Conservation (phyloP, 2,888 invertebrate genomes). For the Eutolmus rufibarbis region DNA sequence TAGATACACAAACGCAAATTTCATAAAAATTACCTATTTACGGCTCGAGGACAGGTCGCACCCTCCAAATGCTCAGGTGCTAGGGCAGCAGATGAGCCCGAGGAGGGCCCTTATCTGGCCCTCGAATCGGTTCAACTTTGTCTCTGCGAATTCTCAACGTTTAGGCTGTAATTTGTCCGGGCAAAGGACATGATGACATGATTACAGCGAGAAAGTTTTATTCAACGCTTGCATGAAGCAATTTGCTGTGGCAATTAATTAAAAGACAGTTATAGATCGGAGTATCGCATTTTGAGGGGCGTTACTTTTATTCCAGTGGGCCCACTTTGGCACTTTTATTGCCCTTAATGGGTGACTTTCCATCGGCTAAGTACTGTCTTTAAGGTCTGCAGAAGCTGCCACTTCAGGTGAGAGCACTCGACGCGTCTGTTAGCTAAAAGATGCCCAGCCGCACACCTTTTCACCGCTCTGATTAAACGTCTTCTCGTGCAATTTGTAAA, state of each 20-base stretch:
- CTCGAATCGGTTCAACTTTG: constrained; percentile 4
- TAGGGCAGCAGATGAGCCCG: background rate
- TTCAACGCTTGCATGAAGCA: constrained; percentile 19
- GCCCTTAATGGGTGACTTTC: constrained; percentile 5
- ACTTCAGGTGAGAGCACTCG: constrained; percentile 17
- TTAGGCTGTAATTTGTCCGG: background rate
- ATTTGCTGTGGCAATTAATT: constrained; percentile 26
- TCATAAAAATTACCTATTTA: background rate
- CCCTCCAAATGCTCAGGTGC: background rate
- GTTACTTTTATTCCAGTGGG: constrained; percentile 1
- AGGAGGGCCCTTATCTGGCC: background rate
- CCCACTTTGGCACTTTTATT: constrained; percentile 7
- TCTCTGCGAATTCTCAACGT: background rate
- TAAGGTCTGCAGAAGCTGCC: background rate
- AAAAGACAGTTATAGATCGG: constrained; percentile 20
- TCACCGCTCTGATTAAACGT: background rate
- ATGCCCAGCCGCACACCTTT: background rate
- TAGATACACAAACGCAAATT: background rate
- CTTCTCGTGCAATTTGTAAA: background rate
- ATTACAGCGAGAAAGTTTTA: background rate
- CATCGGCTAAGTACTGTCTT: background rate
- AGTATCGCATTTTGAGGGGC: background rate
- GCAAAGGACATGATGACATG: constrained; percentile 15
- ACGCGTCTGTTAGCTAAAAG: background rate
- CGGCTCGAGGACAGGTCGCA: background rate